Percentiles rank a stretch among this genome's conserved stretches.
Evolutionary conservation across 2,888 invertebrate genomes (phyloP).

Genomic region (Volucella inflata): DNA sequence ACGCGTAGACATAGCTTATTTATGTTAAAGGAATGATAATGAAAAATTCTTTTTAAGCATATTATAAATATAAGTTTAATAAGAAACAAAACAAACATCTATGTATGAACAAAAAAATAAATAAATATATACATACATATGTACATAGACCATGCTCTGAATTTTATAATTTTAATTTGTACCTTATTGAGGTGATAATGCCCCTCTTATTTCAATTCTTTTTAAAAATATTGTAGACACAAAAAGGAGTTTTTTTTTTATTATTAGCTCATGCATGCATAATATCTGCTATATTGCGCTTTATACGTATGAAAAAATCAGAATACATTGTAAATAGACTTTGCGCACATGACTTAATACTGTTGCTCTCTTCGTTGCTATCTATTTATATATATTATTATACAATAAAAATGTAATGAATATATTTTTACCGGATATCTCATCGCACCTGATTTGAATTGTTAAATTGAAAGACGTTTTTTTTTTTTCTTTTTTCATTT

Average conservation of each 20-base stretch:
- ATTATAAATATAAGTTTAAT: slow-evolving; percentile 44
- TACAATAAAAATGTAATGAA: slow-evolving; percentile 71
- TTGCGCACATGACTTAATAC: slow-evolving; percentile 48
- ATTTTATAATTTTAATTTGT: too few relatives aligned
- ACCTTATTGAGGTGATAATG: too few relatives aligned
- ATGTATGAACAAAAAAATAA: too few relatives aligned
- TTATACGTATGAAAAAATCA: slow-evolving; percentile 36
- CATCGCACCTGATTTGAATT: slow-evolving; percentile 72
- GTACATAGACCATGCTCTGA: too few relatives aligned
- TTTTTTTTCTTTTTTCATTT: slow-evolving; percentile 47
- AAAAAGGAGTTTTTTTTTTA: slow-evolving; percentile 45
- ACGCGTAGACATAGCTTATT: slow-evolving; percentile 62
- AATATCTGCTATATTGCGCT: slow-evolving; percentile 48
- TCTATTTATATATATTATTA: slow-evolving; percentile 45
- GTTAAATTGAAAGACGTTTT: slow-evolving; percentile 49
- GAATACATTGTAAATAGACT: slow-evolving; percentile 58
- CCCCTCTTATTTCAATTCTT: neutral
- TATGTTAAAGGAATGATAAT: slow-evolving; percentile 15
- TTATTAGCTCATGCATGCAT: slow-evolving; percentile 64
- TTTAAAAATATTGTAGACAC: neutral
- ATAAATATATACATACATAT: too few relatives aligned
- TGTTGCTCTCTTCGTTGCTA: slow-evolving; percentile 23
- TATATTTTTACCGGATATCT: slow-evolving; percentile 75
- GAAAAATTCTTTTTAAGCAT: slow-evolving; percentile 39
- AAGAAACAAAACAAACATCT: too few relatives aligned